phyloP scores from a whole-genome alignment of 2,797 vertebrate species.

The Cryptoprocta ferox region DNA sequence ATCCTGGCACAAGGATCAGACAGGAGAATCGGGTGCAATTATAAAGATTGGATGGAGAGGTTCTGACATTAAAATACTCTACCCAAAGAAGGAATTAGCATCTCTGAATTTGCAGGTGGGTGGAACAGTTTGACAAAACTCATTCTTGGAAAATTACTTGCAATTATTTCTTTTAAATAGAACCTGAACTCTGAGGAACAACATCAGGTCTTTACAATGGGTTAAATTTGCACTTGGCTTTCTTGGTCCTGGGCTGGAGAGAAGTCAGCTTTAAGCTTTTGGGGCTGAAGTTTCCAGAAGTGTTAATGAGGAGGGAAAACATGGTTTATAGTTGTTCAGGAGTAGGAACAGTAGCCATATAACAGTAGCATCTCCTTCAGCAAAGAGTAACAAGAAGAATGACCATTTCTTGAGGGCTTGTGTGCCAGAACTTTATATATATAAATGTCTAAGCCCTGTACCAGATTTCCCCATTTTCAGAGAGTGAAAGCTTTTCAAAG shows the following conservation, averaged over 20 bases:
- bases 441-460: background rate
- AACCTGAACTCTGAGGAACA: background rate
- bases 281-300: background rate
- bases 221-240: background rate
- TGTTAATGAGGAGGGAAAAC: background rate
- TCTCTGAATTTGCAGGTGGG: slow-evolving; percentile 13
- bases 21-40: background rate
- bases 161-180: slow-evolving; percentile 35
- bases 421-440: background rate
- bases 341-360: background rate
- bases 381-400: background rate
- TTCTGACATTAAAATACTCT: background rate
- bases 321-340: background rate
- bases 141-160: background rate
- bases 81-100: background rate
- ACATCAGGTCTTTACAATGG: background rate
- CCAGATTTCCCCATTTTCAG: background rate
- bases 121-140: background rate
- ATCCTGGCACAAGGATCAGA: background rate
- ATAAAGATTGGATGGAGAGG: background rate
- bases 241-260: background rate
- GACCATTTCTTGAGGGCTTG: background rate
- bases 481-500: background rate
- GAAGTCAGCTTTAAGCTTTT: background rate
- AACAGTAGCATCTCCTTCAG: background rate